These are phyloP conservation scores for Xanthorhoe designata DNA, from an alignment of 2,888 invertebrate genomes.

Conservation along the genomic window DNA sequence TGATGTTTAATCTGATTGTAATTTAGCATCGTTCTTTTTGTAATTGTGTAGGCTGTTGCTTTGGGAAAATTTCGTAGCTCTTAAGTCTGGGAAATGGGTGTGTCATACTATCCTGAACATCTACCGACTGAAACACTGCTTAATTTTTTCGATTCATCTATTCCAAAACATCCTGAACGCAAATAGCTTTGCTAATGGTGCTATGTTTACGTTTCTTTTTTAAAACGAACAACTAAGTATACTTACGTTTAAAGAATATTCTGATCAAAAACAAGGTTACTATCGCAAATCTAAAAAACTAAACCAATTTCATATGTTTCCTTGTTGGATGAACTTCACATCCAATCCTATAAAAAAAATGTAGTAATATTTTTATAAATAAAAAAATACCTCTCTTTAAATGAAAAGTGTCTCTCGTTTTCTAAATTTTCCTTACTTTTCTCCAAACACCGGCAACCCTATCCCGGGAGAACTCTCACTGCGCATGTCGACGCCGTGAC, in stretches of 20 bases:
- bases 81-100: background rate
- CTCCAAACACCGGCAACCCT: slow-evolving; percentile 63
- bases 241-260: background rate
- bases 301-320: too few relatives aligned
- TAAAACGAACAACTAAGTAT: background rate
- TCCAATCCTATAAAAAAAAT: too few relatives aligned
- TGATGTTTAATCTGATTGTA: slow-evolving; percentile 47
- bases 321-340: too few relatives aligned
- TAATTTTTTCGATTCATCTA: background rate
- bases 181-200: background rate
- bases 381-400: background rate
- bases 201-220: background rate
- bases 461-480: slow-evolving; percentile 67
- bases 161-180: background rate
- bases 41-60: slow-evolving; percentile 28
- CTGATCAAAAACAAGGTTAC: background rate
- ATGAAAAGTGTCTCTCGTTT: slow-evolving; percentile 2
- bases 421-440: slow-evolving; percentile 40
- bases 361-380: background rate
- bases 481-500: slow-evolving; percentile 81
- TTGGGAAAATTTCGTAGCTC: slow-evolving; percentile 12
- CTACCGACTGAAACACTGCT: background rate
- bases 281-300: too few relatives aligned
- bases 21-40: slow-evolving; percentile 37
- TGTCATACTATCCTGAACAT: background rate